Evolutionary conservation across 2,113 vertebrate species (phyloP), one percentile per base, ranked within the genome.

Genomic region (Pongo abelii): DNA sequence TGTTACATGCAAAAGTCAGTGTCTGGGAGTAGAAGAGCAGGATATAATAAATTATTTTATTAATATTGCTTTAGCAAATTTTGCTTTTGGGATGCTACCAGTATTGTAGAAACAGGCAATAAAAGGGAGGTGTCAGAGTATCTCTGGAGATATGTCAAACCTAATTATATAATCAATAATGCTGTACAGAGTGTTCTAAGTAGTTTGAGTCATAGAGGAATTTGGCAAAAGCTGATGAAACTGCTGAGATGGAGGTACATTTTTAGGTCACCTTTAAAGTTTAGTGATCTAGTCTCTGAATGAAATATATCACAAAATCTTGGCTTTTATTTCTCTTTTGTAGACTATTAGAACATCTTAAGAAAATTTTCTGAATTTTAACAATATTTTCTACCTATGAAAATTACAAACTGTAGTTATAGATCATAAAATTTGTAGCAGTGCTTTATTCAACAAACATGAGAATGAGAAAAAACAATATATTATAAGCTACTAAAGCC

Each of bases 191-290:
- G 55, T 96, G 96, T 98, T 97, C 97, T 96, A 10, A 97, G 92
- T 96, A 96, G 87, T 77, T 70, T 97, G 97, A 97, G 93, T 98
- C 97, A 97, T 97, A 81, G 88, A 97, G 70, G 84, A 97, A 96
- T 97, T 98, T 98, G 96, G 92, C 96, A 97, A 97, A 97, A 96
- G 84, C 96, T 97, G 83, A 97, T 93, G 97, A 95, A 97, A 84
- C 55, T 96, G 75, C 91, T 91, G 89, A 97, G 83, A 75, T 67
- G 57, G 40, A 97, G 61, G 61, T 96, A 91, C 93, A 89, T 97
- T 98, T 98, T 96, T 94, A 96, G 95, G 97, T 97, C 97, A 98
- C 95, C 96, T 98, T 98, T 95, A 96, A 97, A 95, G 43, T 95
- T 89, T 89, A 94, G 93, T 90, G 43, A 94, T 97, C 67, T 84